Evolutionary conservation across 2,888 invertebrate species (phyloP).

Genomic region (Apeira syringaria): DNA sequence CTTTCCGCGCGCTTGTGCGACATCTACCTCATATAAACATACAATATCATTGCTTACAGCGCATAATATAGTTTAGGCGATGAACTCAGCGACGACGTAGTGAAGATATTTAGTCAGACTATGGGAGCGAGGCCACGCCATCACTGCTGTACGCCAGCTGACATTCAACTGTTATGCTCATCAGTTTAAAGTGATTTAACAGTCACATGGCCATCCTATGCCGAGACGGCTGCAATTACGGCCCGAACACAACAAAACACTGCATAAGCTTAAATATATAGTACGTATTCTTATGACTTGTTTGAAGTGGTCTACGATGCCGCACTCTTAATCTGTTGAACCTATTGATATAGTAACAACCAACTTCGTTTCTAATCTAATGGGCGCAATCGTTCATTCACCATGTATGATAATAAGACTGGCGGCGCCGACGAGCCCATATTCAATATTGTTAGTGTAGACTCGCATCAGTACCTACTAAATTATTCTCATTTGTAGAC

Average conservation of each 20-base stretch:
- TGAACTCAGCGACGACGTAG: constrained; percentile 57
- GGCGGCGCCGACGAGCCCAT: constrained; percentile 44
- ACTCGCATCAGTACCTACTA: constrained; percentile 37
- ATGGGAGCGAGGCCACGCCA: constrained; percentile 41
- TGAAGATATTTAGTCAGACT: constrained; percentile 50
- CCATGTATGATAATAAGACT: constrained; percentile 43
- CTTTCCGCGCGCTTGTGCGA: no score
- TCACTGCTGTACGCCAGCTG: constrained; percentile 28
- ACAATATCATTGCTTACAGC: constrained; percentile 33
- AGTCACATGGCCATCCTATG: constrained; percentile 36
- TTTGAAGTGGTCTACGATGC: constrained; percentile 7
- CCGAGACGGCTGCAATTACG: constrained; percentile 45
- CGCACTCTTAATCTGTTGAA: constrained; percentile 4
- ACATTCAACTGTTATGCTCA: constrained; percentile 15
- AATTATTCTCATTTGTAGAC: no score
- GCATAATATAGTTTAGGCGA: constrained; percentile 61
- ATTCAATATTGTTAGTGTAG: constrained; percentile 29
- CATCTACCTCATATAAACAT: no score
- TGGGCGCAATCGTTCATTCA: constrained; percentile 45
- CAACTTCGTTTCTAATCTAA: constrained; percentile 39
- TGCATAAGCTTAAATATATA: no score
- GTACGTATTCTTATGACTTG: constrained; percentile 6
- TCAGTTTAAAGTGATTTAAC: constrained; percentile 36
- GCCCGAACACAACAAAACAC: constrained; percentile 4
- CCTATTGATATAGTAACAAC: constrained; percentile 24